Conservation (phyloP, 2,888 invertebrate species). For the Malthinus flaveolus region DNA sequence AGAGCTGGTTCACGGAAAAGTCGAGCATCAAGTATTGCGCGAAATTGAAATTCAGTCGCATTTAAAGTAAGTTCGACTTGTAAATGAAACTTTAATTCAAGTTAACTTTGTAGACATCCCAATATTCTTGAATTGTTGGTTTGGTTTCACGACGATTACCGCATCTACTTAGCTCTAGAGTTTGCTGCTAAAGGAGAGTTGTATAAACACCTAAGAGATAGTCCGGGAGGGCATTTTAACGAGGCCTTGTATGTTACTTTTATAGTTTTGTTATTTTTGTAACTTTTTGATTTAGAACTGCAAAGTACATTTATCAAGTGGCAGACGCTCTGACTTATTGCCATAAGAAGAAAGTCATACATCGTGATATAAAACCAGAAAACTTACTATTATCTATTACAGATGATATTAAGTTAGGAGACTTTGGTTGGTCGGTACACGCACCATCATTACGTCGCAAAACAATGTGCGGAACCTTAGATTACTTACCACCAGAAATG, state of each 20-base stretch:
- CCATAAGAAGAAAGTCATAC: constrained; percentile 59
- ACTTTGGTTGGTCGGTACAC: constrained; percentile 96
- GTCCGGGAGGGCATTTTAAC: constrained; percentile 67
- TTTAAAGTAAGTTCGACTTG: constrained; percentile 57
- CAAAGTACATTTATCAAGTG: constrained; percentile 86
- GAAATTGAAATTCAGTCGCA: constrained; percentile 94
- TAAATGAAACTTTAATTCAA: constrained; percentile 30
- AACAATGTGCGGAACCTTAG: constrained; percentile 93
- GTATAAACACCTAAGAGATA: constrained; percentile 63
- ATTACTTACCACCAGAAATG: constrained; percentile 98
- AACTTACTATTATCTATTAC: constrained; percentile 78
- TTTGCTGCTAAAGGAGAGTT: constrained; percentile 74
- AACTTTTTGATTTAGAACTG: constrained; percentile 50
- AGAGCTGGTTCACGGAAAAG: constrained; percentile 73
- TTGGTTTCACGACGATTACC: constrained; percentile 55
- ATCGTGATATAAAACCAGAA: constrained; percentile 91
- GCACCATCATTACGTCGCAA: constrained; percentile 80
- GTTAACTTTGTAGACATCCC: constrained; percentile 69
- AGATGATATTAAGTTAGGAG: constrained; percentile 84
- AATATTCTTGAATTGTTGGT: constrained; percentile 81
- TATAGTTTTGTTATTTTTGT: not conserved
- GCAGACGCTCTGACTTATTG: constrained; percentile 88
- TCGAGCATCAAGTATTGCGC: constrained; percentile 82
- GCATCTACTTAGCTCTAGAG: constrained; percentile 88
- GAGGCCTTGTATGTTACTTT: constrained; percentile 54